Conservation (phyloP, 2,113 vertebrate genomes). For the Porphyrio hochstetteri region DNA sequence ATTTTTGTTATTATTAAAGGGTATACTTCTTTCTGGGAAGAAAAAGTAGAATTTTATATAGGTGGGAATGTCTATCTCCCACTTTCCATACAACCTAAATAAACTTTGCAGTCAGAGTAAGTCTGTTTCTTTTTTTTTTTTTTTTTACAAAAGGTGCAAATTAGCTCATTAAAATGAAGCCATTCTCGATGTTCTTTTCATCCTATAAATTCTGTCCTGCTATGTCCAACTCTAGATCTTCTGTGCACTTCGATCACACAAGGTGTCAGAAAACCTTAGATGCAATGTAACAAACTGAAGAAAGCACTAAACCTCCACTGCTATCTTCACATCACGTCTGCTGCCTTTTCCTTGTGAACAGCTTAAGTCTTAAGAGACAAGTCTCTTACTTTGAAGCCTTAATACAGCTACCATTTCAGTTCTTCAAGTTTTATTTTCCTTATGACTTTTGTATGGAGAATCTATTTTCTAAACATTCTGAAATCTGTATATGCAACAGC, state of each 20-base stretch:
- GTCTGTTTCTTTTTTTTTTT: background rate
- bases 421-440: background rate
- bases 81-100: background rate
- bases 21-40: background rate
- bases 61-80: too few species aligned
- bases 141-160: background rate
- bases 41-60: too few species aligned
- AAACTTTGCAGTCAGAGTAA: background rate
- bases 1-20: background rate
- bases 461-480: background rate
- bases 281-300: background rate
- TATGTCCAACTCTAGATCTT: background rate
- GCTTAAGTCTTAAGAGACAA: background rate
- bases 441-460: background rate
- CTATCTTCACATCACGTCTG: background rate
- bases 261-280: background rate
- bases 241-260: background rate
- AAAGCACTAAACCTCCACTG: background rate
- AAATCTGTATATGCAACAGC: background rate
- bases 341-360: background rate
- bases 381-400: background rate
- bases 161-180: background rate
- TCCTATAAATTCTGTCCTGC: background rate
- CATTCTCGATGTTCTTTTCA: slow-evolving; percentile 13
- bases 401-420: background rate